phyloP scores from a whole-genome alignment of 2,113 vertebrate species.

The Monopterus albus region DNA sequence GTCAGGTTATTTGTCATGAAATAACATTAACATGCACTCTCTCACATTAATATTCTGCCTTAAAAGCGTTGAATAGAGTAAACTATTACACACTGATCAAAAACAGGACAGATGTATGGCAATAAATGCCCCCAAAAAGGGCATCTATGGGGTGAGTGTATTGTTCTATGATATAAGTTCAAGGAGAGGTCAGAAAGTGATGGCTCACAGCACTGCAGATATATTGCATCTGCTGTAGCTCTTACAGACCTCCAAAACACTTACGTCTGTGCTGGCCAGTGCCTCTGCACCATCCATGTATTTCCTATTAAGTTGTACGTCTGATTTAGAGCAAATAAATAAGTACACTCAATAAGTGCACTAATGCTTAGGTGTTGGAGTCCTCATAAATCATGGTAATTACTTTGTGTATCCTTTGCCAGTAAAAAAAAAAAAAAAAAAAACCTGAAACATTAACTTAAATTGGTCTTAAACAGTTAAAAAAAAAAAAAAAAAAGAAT shows the following conservation, averaged over 20 bases:
- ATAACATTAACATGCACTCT: slow-evolving; percentile 54
- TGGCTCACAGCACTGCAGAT: slow-evolving; percentile 7
- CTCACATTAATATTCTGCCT: slow-evolving; percentile 19
- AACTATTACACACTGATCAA: slow-evolving; percentile 31
- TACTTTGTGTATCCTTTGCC: not conserved
- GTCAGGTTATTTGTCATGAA: slow-evolving; percentile 39
- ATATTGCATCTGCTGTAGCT: slow-evolving; percentile 6
- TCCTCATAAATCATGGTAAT: slow-evolving; percentile 33
- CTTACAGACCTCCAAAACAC: not conserved
- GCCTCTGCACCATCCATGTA: not conserved
- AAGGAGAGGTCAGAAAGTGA: slow-evolving; percentile 59
- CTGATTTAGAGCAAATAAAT: slow-evolving; percentile 39
- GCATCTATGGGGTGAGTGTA: slow-evolving; percentile 7
- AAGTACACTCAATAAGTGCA: not conserved
- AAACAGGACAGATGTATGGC: slow-evolving; percentile 23
- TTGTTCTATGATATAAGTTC: slow-evolving; percentile 42
- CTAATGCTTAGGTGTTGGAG: slow-evolving; percentile 20
- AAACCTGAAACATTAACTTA: slow-evolving; percentile 1
- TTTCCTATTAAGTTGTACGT: slow-evolving; percentile 8
- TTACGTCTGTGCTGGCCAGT: not conserved
- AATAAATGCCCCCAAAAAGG: slow-evolving; percentile 16
- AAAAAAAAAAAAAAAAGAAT: not conserved
- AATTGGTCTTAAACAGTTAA: slow-evolving; percentile 5
- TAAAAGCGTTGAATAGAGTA: slow-evolving; percentile 45
- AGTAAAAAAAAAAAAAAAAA: too few relatives aligned